Base-by-base conservation (phyloP, 1,140 invertebrate genomes). In the Drosophila ambigua region DNA sequence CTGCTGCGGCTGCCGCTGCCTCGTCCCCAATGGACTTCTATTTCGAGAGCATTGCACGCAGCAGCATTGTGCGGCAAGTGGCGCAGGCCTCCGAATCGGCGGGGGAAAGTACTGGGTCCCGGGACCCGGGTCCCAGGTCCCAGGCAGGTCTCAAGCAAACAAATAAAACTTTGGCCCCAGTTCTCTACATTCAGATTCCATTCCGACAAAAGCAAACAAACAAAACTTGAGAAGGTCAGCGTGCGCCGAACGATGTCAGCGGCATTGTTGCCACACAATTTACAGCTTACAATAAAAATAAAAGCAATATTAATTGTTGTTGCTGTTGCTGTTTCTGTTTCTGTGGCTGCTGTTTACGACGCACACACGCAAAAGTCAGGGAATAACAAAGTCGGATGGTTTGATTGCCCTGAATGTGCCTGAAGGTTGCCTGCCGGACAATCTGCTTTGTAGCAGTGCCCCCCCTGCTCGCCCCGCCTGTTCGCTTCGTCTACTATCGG, bases 181-280 rank as follows among this genome's bases (percentile, higher is more conserved):
- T 49, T 72, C 62, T 39, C 35, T 39, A 13, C 35, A 39, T 39
- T 39, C 35, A 39, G 46, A 24, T 67, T 57, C 60, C 48, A 50
- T 69, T 65, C 66, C 58, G 43, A 28, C 41, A 57, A 55, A 55
- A 26, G 16, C 59, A 45, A 67, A 41, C 66, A 77, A 80, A 85
- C 73, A 78, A 78, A 72, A 82, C 78, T 85, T 87, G 82, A 82
- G 82, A 85, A 85, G 81, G 81, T 85, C 81, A 85, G 69, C 77
- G 35, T 13, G 35, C 35, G 75, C n/a, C 57, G 62, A 63, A 54
- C 68, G 68, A 46, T 54, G 76, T 64, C 67, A 52, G 67, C 66
- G 68, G 45, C 72, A 65, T 58, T 49, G 69, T 74, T 73, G 71
- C 59, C 71, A 63, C 54, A 62, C 71, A 71, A 69, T 74, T 74